Evolutionary conservation across 2,113 vertebrate genomes (phyloP).

Genomic region (Neodon shergylaensis): DNA sequence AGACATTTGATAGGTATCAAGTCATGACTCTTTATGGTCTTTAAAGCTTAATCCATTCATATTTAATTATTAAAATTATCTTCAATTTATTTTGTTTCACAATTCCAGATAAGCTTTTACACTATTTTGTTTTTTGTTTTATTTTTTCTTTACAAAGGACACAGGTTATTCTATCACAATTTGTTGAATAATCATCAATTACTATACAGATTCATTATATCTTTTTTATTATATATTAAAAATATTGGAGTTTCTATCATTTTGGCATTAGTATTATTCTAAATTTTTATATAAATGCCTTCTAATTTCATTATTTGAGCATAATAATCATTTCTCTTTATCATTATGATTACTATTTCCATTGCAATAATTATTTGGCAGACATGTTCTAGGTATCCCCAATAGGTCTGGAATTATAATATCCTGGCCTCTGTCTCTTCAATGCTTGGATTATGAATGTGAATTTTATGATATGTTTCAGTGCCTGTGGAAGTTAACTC

Average conservation of each 20-base stretch:
- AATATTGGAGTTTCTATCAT: constrained; percentile 34
- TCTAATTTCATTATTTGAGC: constrained; percentile 12
- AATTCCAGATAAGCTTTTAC: not conserved
- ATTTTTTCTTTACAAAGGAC: not conserved
- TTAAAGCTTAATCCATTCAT: not conserved
- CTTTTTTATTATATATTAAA: not conserved
- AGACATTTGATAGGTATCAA: constrained; percentile 31
- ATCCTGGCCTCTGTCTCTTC: not conserved
- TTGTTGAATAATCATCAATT: constrained; percentile 53
- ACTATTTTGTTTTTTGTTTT: not conserved
- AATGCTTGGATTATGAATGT: not conserved
- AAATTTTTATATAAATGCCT: constrained; percentile 29
- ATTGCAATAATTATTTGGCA: not conserved
- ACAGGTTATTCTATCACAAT: not conserved
- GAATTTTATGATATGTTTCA: constrained; percentile 11
- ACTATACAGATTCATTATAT: not conserved
- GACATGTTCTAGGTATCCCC: not conserved
- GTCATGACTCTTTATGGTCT: not conserved
- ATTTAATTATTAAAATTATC: constrained; percentile 28
- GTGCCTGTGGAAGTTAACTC: not conserved
- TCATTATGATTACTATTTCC: no score
- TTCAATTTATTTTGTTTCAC: constrained; percentile 26
- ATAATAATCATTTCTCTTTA: not conserved
- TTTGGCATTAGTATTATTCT: constrained; percentile 18
- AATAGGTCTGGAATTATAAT: not conserved